Evolutionary conservation across 2,797 vertebrate species (phyloP).

Genomic region (Artibeus lituratus): DNA sequence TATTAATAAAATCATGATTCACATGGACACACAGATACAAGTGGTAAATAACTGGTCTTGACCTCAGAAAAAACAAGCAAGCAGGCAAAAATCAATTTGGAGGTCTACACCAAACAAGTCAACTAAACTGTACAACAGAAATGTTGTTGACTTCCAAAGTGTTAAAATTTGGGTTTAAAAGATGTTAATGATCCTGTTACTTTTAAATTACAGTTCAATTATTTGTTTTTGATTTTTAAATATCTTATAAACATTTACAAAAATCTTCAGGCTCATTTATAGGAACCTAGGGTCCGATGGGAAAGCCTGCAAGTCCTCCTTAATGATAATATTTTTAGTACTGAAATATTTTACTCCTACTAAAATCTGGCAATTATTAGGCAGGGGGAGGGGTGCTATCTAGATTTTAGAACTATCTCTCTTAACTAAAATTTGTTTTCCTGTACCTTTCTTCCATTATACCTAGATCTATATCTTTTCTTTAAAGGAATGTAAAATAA

Average conservation of each 20-base stretch:
- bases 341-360: background rate
- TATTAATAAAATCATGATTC: conserved; percentile 24
- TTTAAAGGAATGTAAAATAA: background rate
- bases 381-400: background rate
- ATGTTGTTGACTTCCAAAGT: conserved; percentile 4
- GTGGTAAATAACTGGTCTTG: background rate
- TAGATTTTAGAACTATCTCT: background rate
- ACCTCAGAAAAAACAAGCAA: background rate
- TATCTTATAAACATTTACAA: conserved; percentile 16
- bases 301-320: background rate
- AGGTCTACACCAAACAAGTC: background rate
- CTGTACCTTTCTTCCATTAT: background rate
- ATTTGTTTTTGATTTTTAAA: background rate
- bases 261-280: background rate
- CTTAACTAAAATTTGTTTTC: conserved; percentile 1
- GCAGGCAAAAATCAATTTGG: conserved; percentile 4
- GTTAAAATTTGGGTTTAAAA: conserved; percentile 1
- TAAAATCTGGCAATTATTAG: background rate
- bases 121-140: background rate
- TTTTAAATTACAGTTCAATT: conserved; percentile 23
- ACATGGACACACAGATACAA: background rate
- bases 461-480: background rate
- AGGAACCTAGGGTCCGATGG: background rate
- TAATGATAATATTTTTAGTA: background rate
- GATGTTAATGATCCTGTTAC: background rate